Evolutionary conservation across 2,113 vertebrate genomes (phyloP), one percentile per base, ranked within the genome.

Genomic region (Chloebia gouldiae): DNA sequence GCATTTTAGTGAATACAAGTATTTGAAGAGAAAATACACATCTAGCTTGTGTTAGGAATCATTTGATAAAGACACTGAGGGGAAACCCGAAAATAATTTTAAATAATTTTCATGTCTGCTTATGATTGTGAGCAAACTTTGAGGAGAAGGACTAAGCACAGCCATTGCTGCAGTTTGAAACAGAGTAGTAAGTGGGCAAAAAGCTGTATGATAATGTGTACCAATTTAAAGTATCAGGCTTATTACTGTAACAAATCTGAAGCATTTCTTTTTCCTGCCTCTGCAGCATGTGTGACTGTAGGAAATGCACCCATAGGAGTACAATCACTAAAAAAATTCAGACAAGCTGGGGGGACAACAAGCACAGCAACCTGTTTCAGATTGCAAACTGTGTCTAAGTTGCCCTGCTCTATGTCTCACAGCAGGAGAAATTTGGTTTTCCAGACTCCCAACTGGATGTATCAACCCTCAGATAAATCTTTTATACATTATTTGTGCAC

Each of bases 401-500:
- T 87, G 17, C 42, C 40, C 49, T 70, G 8, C 44, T 88, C 53
- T 75, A 0, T 60, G 37, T 86, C 81, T 93, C 91, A 63, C 89
- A 96, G 80, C 66, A 92, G 78, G 84, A 71, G 47, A 92, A 92
- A 80, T 80, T 94, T 95, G 73, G 54, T 93, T 96, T 92, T 88
- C 11, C 49, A 87, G 89, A 70, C 54, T 87, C 59, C 73, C 53
- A 91, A 61, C 47, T 57, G 59, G 63, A 90, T 90, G 35, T 69
- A 94, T 85, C 73, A 93, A 56, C 22, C 18, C 70, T 61, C 40
- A n/a, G n/a, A 86, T 90, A 92, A 75, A 95, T 87, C 86, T 92
- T 95, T 90, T 50, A 88, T 92, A 61, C 25, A 53, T 88, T 72
- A 81, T 44, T 65, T 80, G 56, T 53, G 50, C 88, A 42, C 53